A percentile compares a stretch with the other conserved stretches of the same genome.
Evolutionary conservation across 2,888 invertebrate genomes (phyloP).

Genomic region (Acrocyrtus sp.): DNA sequence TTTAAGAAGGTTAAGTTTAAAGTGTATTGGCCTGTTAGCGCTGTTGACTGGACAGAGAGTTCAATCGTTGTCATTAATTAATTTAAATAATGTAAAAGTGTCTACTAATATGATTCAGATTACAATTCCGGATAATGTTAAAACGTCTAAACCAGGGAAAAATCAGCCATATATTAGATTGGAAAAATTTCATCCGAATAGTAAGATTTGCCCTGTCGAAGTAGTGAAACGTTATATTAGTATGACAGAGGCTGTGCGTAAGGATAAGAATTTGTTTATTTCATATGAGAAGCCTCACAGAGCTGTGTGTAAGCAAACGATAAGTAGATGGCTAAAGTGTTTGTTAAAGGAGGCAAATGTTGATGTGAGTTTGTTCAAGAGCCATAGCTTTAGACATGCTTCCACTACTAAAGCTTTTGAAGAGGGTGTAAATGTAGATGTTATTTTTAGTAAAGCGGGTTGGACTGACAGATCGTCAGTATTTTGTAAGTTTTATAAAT

Average conservation of each 20-base stretch:
- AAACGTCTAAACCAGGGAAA: neutral
- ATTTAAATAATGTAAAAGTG: slow-evolving; percentile 8
- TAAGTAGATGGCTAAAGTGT: neutral
- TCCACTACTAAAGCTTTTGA: neutral
- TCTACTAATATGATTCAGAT: neutral
- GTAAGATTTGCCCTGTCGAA: slow-evolving; percentile 16
- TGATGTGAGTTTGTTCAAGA: neutral
- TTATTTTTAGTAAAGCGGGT: slow-evolving; percentile 3
- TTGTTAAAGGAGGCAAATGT: neutral
- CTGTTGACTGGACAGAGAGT: slow-evolving; percentile 32
- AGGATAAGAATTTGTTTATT: neutral
- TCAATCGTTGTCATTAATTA: slow-evolving; percentile 33
- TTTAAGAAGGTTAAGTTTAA: slow-evolving; percentile 15
- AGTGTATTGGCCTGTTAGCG: slow-evolving; percentile 28
- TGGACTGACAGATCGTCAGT: slow-evolving; percentile 1
- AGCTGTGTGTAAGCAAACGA: neutral
- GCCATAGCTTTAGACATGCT: slow-evolving; percentile 1
- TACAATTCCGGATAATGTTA: neutral
- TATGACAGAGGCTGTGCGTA: neutral
- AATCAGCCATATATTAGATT: neutral
- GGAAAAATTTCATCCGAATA: neutral
- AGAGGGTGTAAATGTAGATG: neutral
- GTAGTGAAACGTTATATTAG: slow-evolving; percentile 7
- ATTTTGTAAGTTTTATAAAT: slow-evolving; percentile 15
- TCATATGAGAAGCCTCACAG: neutral